Percentiles rank a stretch among this genome's conserved stretches.
Evolutionary conservation across 37 sponge, comb jelly and placozoan genomes (phyloP).

Genomic region (Crambe crambe): DNA sequence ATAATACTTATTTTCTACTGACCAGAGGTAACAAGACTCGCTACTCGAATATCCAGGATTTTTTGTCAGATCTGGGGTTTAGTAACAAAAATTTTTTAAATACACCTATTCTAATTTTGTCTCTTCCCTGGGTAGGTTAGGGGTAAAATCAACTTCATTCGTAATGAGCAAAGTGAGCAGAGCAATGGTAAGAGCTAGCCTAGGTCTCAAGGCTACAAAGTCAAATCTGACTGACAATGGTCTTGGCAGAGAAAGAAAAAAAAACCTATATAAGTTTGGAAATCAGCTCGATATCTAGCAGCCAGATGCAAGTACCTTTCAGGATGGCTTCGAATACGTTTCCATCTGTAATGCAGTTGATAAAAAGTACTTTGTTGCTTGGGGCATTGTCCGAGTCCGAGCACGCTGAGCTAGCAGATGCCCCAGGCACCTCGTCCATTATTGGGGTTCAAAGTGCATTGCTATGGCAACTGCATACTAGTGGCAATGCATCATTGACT

Average conservation of each 20-base stretch:
- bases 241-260: neutral
- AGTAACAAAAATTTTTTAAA: neutral
- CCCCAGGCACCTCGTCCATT: neutral
- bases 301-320: neutral
- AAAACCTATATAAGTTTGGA: neutral
- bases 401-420: neutral
- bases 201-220: too few species aligned
- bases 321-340: neutral
- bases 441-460: conserved; percentile 16
- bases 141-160: too few species aligned
- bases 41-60: neutral
- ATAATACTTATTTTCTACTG: conserved; percentile 74
- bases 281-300: neutral
- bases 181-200: too few species aligned
- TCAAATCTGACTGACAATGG: too few species aligned
- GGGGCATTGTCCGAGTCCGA: neutral
- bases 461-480: neutral
- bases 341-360: neutral
- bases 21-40: conserved; percentile 10
- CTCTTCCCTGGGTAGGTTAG: too few species aligned
- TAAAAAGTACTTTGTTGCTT: neutral
- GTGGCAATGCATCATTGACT: neutral
- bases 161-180: too few species aligned
- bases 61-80: conserved; percentile 38
- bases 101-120: neutral